Conservation (phyloP, 2,113 vertebrate genomes). For the Baryphthengus martii region DNA sequence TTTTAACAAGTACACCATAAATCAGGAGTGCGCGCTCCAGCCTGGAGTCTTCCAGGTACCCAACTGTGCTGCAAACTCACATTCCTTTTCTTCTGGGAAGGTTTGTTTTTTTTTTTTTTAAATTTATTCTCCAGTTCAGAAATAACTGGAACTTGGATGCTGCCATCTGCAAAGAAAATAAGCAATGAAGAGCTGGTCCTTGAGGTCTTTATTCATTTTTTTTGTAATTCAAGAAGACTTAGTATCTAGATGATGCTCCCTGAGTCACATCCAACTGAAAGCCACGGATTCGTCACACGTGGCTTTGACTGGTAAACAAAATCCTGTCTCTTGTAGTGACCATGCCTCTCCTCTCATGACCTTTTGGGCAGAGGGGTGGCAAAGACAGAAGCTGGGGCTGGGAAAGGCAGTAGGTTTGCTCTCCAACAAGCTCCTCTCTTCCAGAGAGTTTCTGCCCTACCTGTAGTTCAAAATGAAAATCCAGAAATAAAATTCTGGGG, state of each 20-base stretch:
- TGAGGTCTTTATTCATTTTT: neutral
- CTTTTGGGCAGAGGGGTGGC: neutral
- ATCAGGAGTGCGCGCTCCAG: constrained; percentile 32
- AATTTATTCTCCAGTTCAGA: constrained; percentile 2
- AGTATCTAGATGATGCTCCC: fast-evolving
- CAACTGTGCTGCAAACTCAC: neutral
- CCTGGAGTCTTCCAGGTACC: constrained; percentile 39
- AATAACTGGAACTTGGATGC: constrained; percentile 1
- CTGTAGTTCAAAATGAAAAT: neutral
- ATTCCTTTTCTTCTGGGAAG: neutral
- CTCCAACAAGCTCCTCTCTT: neutral
- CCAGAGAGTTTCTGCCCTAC: neutral
- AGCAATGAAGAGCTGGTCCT: neutral
- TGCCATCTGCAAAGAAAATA: constrained; percentile 2
- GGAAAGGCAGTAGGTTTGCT: neutral
- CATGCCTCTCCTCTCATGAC: neutral
- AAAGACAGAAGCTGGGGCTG: neutral
- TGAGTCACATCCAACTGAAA: neutral
- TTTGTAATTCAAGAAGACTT: neutral
- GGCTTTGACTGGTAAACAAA: neutral
- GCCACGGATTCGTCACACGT: neutral
- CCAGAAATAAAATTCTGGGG: neutral
- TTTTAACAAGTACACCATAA: constrained; percentile 63
- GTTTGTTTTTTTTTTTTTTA: neutral
- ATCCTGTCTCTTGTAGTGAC: neutral